phyloP scores from a whole-genome alignment of 1,140 invertebrate genomes.

The Halictus rubicundus region DNA sequence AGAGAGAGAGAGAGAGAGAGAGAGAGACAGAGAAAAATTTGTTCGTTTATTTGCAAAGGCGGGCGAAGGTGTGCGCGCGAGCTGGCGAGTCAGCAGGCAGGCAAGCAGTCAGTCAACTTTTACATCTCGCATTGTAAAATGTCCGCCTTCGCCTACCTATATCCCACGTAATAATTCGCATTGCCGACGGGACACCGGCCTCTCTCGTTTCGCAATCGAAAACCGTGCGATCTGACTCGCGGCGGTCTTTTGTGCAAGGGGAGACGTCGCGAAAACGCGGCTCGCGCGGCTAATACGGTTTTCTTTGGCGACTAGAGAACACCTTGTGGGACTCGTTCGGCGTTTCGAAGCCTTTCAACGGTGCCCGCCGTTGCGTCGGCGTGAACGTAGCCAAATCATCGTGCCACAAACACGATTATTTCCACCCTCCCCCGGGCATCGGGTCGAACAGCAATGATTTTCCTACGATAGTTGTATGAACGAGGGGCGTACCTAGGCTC shows the following conservation, averaged over 20 bases:
- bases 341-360: not conserved
- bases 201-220: constrained; percentile 28
- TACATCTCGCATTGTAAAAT: constrained; percentile 17
- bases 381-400: not conserved
- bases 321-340: not conserved
- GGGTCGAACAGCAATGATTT: constrained; percentile 26
- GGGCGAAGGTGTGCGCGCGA: not conserved
- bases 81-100: too few relatives aligned
- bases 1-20: not conserved
- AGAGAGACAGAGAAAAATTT: constrained; percentile 4
- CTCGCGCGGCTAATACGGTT: not conserved
- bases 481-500: not conserved
- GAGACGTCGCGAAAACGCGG: not conserved
- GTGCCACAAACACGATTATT: constrained; percentile 1
- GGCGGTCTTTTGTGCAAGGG: not conserved
- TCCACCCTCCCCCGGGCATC: not conserved
- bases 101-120: constrained; percentile 19
- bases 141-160: constrained; percentile 21
- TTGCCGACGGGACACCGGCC: not conserved
- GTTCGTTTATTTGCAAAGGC: constrained; percentile 31
- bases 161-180: constrained; percentile 31
- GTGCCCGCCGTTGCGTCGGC: not conserved
- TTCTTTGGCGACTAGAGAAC: not conserved
- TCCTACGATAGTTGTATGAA: constrained; percentile 28
- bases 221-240: not conserved